Evolutionary conservation across 1,140 invertebrate genomes (phyloP).

Genomic region (Drosophila lini): DNA sequence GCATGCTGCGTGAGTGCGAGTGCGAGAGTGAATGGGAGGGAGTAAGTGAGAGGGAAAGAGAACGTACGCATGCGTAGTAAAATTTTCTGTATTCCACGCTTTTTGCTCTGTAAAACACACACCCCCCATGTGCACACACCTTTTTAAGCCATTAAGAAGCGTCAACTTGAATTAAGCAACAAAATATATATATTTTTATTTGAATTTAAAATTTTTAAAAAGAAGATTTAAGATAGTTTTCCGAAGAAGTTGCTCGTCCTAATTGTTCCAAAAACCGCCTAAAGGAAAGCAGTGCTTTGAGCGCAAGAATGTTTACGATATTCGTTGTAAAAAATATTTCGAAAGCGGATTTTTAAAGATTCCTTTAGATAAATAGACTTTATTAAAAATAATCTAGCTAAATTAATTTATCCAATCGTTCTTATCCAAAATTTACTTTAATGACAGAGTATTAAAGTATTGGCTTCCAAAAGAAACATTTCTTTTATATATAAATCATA

Average conservation of each 20-base stretch:
- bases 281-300: not conserved
- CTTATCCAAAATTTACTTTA: not conserved
- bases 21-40: conserved; percentile 11
- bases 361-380: not conserved
- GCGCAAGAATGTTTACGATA: too few relatives aligned
- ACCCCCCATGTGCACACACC: conserved; percentile 6
- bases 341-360: not conserved
- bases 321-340: not conserved
- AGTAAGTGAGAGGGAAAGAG: conserved; percentile 13
- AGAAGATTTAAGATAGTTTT: not conserved
- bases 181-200: not conserved
- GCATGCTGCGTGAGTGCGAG: conserved; percentile 35
- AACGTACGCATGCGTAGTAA: conserved; percentile 40
- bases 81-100: conserved; percentile 22
- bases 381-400: too few relatives aligned
- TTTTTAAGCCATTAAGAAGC: not conserved
- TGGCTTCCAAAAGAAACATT: not conserved
- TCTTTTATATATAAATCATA: not conserved
- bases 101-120: conserved; percentile 27
- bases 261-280: not conserved
- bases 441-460: not conserved
- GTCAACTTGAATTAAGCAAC: not conserved
- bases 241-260: too few relatives aligned
- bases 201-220: too few relatives aligned
- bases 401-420: not conserved